Base-by-base conservation (phyloP, 1,140 invertebrate genomes). In the Coenobita brevimanus region DNA sequence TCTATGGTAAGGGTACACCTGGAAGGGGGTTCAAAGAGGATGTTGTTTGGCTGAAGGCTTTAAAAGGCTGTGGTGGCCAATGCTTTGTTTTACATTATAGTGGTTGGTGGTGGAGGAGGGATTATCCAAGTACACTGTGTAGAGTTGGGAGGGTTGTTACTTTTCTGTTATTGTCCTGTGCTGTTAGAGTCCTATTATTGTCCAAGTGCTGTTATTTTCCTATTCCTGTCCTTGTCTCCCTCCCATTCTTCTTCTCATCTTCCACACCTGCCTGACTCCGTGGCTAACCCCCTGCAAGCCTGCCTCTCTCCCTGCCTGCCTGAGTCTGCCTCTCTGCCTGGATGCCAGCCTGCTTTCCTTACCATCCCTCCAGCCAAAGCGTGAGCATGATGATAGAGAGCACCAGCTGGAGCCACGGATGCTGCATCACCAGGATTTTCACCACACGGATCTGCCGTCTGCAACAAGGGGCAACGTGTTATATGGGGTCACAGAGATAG, bases 361-460 rank as follows among this genome's bases (percentile, higher is more conserved):
- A 90, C 89, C 87, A 76, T 79, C 85, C 86, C 46, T 90, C 89
- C n/a, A 88, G 54, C 82, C 81, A 88, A n/a, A 90, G 41, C 1
- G 89, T 75, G 21, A 90, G 13, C 21, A 64, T 62, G 57, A 90
- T 50, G 64, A 90, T 89, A 81, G 89, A 85, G 82, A 90, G 24
- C 17, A 90, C 54, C 13, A 80, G 71, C n/a, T 90, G 89, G 0
- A 90, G 73, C 81, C 87, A 89, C 24, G 67, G 82, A 75, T 90
- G 89, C 27, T 90, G 89, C 67, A 89, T 54, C 30, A 90, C 76
- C 67, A 90, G 64, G 27, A 86, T 30, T 75, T 82, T 90, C 1
- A 90, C 38, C 30, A 90, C 38, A 3, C 82, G 81, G 57, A 90
- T 81, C 60, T 90, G 89, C 27, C 30, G 33, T 38, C 89, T 90